Evolutionary conservation across 2,113 vertebrate genomes (phyloP), one percentile per base, ranked within the genome.

Genomic region (Hippocampus abdominalis): DNA sequence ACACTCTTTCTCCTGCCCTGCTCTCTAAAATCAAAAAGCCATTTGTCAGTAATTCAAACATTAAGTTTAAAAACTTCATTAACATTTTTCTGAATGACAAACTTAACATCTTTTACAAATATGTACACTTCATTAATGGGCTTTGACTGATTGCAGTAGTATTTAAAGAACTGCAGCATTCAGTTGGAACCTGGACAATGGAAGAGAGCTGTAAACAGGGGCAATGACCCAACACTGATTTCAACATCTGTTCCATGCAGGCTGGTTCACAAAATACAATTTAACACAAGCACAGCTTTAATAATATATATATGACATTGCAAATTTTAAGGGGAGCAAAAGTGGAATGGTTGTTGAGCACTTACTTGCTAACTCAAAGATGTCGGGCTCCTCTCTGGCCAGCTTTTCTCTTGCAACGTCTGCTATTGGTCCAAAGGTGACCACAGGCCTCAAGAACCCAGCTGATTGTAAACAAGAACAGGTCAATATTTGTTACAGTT

Each of bases 361-460:
- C 96, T 96, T 91, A 98, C 97, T 98, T 88, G 97, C 97, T 44
- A 97, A 93, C 83, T 99, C 97, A 84, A 96, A 99, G 73, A 95
- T 83, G 73, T 98, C 95, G 36, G 97, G 95, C 62, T 95, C 95
- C 86, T 98, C 96, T 81, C 97, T 93, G 75, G 94, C 95, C 84
- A 99, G 86, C 83, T 98, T 99, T 74, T 98, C 96, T 82, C 97
- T 91, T 3, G 94, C 96, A 80, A 96, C 93, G 65, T 99, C 97
- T 71, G 97, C 97, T 61, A 99, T 98, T 6, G 97, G 96, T 75
- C 97, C 97, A 82, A 99, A 99, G 87, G 99, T 95, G 69, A 98
- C 98, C 53, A 99, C 94, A 46, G 97, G 97, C 81, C 97, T 95
- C 79, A 99, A 92, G 91, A 99, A 99, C 8, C 97, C 97, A 90